phyloP scores from a whole-genome alignment of 2,797 vertebrate genomes.

The Tokudaia muenninki region DNA sequence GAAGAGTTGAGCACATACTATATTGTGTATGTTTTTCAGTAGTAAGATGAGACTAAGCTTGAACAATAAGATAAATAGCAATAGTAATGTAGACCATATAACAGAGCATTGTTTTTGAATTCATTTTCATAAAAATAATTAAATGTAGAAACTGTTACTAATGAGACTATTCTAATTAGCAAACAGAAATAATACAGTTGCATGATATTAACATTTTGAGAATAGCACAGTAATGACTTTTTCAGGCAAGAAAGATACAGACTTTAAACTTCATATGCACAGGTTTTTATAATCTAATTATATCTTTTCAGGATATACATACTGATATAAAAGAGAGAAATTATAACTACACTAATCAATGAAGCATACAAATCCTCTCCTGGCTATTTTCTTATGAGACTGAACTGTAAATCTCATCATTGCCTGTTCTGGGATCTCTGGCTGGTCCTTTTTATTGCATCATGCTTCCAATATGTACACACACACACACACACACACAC shows the following conservation, averaged over 20 bases:
- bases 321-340: conserved; percentile 40
- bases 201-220: background rate
- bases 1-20: background rate
- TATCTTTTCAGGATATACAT: background rate
- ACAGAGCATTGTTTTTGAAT: background rate
- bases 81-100: background rate
- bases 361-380: background rate
- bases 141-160: background rate
- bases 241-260: conserved; percentile 5
- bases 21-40: background rate
- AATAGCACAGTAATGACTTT: background rate
- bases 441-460: background rate
- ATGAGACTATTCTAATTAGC: background rate
- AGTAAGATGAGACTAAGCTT: background rate
- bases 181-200: background rate
- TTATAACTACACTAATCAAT: background rate
- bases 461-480: background rate
- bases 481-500: background rate
- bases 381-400: background rate
- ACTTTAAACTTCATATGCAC: background rate
- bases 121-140: background rate
- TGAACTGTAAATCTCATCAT: background rate
- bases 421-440: background rate
- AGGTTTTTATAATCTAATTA: background rate
- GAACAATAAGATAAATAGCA: conserved; percentile 9